These are phyloP conservation scores for Bubo scandiacus DNA, from an alignment of 2,113 vertebrate species.

Conservation along the genomic window DNA sequence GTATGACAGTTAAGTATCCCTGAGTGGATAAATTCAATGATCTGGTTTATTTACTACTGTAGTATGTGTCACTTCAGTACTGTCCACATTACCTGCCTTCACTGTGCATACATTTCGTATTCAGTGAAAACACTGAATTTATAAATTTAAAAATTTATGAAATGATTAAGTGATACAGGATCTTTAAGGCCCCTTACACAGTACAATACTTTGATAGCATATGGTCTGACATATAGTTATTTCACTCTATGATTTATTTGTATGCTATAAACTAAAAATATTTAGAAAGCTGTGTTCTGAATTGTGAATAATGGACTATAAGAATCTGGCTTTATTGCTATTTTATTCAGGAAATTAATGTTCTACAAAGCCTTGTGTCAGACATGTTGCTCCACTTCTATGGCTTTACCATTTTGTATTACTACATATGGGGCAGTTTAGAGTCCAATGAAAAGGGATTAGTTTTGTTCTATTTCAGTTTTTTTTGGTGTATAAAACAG, in stretches of 20 bases:
- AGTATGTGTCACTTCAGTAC: background rate
- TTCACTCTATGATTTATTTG: background rate
- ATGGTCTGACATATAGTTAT: conserved; percentile 13
- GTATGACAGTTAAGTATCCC: background rate
- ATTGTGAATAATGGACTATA: background rate
- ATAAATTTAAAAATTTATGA: too few species aligned
- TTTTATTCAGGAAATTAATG: background rate
- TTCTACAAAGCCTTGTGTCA: background rate
- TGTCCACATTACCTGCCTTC: background rate
- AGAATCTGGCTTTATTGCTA: background rate
- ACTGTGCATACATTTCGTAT: background rate
- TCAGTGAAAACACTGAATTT: background rate
- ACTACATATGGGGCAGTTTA: background rate
- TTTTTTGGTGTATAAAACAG: background rate
- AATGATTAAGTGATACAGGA: background rate
- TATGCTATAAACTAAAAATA: background rate
- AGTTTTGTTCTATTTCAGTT: background rate
- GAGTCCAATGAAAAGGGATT: background rate
- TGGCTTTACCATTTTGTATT: background rate
- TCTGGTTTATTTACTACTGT: background rate
- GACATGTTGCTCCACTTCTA: background rate
- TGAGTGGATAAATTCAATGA: background rate
- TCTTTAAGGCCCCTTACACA: background rate
- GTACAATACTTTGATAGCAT: background rate
- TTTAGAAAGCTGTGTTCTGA: background rate